These are phyloP conservation scores for Aphelenchoides besseyi DNA, from an alignment of 1,140 invertebrate species.

Conservation along the genomic window DNA sequence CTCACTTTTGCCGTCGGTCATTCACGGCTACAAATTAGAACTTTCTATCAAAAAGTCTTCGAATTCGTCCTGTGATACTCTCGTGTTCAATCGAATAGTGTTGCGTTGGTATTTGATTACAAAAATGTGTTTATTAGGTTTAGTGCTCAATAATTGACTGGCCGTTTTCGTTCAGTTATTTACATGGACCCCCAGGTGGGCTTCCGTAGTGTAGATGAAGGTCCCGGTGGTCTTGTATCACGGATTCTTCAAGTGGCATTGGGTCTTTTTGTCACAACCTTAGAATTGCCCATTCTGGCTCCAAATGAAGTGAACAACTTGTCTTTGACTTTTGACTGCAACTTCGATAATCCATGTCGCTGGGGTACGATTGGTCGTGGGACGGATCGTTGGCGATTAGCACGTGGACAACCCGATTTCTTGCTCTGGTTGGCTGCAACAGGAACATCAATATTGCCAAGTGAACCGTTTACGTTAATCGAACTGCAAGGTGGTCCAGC, in stretches of 20 bases:
- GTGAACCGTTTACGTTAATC: conserved; percentile 59
- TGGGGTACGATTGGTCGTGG: conserved; percentile 42
- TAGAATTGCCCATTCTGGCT: conserved; percentile 47
- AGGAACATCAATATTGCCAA: conserved; percentile 59
- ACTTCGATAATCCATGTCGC: conserved; percentile 52
- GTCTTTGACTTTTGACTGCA: conserved; percentile 50
- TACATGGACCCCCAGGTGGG: too few species aligned
- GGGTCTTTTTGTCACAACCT: conserved; percentile 58
- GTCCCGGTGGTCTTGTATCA: conserved; percentile 27
- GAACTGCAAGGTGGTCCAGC: conserved; percentile 51
- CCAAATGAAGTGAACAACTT: conserved; percentile 25
- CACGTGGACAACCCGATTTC: conserved; percentile 55
- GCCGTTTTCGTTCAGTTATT: too few species aligned
- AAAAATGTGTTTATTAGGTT: too few species aligned
- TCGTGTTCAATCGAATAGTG: too few species aligned
- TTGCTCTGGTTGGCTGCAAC: conserved; percentile 61
- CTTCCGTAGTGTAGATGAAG: conserved; percentile 14
- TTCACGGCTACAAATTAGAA: too few species aligned
- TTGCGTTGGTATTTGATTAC: too few species aligned
- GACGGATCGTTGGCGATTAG: conserved; percentile 52
- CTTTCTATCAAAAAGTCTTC: too few species aligned
- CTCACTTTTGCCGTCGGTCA: too few species aligned
- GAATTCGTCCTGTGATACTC: too few species aligned
- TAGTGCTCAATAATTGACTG: too few species aligned
- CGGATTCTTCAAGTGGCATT: conserved; percentile 51